Conservation (phyloP, 92 coral and sea anemone species). For the Scolanthus callimorphus region DNA sequence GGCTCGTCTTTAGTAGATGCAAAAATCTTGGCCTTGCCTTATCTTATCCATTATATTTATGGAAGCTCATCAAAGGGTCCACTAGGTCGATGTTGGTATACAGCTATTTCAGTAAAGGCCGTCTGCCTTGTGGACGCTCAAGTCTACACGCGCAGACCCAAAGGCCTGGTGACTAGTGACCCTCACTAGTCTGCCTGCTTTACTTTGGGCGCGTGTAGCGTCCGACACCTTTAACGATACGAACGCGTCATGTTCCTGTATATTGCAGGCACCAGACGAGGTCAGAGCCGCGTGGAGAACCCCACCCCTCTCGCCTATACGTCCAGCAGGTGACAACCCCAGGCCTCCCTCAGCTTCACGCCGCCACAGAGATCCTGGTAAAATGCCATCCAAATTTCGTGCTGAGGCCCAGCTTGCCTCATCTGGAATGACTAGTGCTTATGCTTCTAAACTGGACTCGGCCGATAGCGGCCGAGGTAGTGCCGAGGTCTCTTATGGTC, state of each 20-base stretch:
- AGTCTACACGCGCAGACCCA: no score
- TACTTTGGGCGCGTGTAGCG: no score
- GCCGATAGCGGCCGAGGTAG: slow-evolving; percentile 8
- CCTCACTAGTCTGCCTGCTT: no score
- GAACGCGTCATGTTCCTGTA: neutral
- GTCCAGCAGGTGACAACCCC: slow-evolving; percentile 40
- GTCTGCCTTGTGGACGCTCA: no score
- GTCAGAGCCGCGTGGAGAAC: slow-evolving; percentile 90
- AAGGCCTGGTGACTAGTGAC: no score
- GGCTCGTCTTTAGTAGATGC: no score
- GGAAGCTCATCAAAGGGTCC: no score
- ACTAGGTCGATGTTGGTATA: no score
- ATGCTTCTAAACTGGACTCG: slow-evolving; percentile 25
- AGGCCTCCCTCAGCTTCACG: slow-evolving; percentile 64
- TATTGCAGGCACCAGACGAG: slow-evolving; percentile 47
- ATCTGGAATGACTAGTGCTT: slow-evolving; percentile 40
- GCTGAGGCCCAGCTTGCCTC: slow-evolving; percentile 83
- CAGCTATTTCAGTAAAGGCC: no score
- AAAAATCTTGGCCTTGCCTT: no score
- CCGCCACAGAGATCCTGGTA: slow-evolving; percentile 45
- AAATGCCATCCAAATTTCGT: slow-evolving; percentile 64
- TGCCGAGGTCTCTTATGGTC: neutral
- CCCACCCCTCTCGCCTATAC: slow-evolving; percentile 88
- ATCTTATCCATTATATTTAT: no score
- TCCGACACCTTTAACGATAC: no score